phyloP scores from a whole-genome alignment of 2,113 vertebrate genomes.

The Trachemys scripta region DNA sequence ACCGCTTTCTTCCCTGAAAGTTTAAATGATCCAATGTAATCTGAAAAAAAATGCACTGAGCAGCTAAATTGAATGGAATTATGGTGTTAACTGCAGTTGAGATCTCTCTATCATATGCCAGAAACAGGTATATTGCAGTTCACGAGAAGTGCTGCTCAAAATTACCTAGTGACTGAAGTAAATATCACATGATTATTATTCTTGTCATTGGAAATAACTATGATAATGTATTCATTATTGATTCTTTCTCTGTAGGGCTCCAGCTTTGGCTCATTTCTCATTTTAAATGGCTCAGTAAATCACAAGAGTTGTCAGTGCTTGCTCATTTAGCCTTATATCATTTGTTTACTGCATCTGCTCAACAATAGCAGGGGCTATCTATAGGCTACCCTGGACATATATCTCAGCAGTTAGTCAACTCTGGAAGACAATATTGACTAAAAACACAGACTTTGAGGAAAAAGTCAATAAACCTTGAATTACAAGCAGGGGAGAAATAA shows the following conservation, averaged over 20 bases:
- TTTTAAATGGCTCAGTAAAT: slow-evolving; percentile 68
- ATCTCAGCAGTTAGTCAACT: neutral
- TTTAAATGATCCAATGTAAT: slow-evolving; percentile 63
- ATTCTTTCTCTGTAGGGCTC: slow-evolving; percentile 65
- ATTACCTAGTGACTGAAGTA: slow-evolving; percentile 57
- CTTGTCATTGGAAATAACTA: slow-evolving; percentile 64
- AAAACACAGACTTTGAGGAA: neutral
- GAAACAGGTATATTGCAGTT: slow-evolving; percentile 19
- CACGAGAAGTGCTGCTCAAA: slow-evolving; percentile 3
- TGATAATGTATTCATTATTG: slow-evolving; percentile 76
- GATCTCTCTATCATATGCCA: slow-evolving; percentile 5
- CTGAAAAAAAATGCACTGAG: slow-evolving; percentile 29
- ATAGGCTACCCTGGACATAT: neutral
- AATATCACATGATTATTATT: slow-evolving; percentile 66
- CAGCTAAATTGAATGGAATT: slow-evolving; percentile 8
- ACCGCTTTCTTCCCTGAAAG: slow-evolving; percentile 31
- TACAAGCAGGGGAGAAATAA: neutral
- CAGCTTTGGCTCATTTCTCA: slow-evolving; percentile 69
- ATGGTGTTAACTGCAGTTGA: slow-evolving; percentile 9
- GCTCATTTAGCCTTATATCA: slow-evolving; percentile 40
- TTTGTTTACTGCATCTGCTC: slow-evolving; percentile 56
- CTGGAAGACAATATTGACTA: neutral
- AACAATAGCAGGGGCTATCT: neutral
- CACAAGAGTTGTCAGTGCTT: slow-evolving; percentile 51
- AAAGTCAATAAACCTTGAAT: neutral